Evolutionary conservation across 2,113 vertebrate species (phyloP), one percentile per base, ranked within the genome.

Genomic region (Arvicanthis niloticus): DNA sequence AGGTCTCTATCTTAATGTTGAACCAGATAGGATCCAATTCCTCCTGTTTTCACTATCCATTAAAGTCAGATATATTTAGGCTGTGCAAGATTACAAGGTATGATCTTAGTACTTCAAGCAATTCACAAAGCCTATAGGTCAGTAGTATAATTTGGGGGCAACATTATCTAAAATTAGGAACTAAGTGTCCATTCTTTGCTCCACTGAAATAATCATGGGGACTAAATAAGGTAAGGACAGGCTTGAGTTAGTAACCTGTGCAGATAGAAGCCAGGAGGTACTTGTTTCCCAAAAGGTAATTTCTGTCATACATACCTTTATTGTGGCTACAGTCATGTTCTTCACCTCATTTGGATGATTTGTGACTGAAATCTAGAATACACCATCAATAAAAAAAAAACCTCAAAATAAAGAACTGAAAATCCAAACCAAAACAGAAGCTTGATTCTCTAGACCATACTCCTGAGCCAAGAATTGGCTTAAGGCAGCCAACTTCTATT

Each of bases 321-420:
- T 51, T 89, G 56, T 37, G 93, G 42, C 90, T 93, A 92, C 45
- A 62, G 78, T n/a, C 75, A 89, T 72, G 51, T 62, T 51, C 51
- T 42, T 95, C 70, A 93, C 82, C 68, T 91, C 77, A 96, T 34
- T 85, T 95, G 82, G 40, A 89, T 89, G 88, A 98, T 73, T 53
- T 96, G n/a, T 97, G 81, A 95, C 62, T 80, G 34, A 95, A 96
- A 92, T 95, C 56, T 81, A 88, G 89, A 97, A 96, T 90, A 91
- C 65, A 88, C 97, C 91, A 92, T 93, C 95, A 91, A 72, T 91
- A 53, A 84, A 89, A 89, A 91, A 53, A 84, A 89, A 89, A 91
- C 76, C 37, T 53, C 4, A 89, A 82, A 51, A 96, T 78, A 86
- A 89, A 91, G n/a, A 86, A 60, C 31, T 53, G 17, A 92, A 96